Evolutionary conservation across 2,113 vertebrate species (phyloP).

Genomic region (Chamaetylas fuelleborni): DNA sequence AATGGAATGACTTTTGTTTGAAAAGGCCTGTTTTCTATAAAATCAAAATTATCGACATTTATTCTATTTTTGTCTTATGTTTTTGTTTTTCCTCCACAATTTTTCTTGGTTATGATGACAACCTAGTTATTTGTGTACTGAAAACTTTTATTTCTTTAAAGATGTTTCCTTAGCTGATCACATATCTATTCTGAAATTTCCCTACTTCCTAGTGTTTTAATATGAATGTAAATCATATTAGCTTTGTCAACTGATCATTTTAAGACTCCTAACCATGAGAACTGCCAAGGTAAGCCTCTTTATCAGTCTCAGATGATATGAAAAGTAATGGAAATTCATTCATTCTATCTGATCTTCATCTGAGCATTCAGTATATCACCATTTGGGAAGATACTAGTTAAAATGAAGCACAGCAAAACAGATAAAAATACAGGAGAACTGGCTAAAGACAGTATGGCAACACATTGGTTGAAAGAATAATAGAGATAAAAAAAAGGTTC

Average conservation of each 20-base stretch:
- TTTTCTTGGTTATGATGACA: background rate
- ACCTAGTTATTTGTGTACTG: background rate
- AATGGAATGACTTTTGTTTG: background rate
- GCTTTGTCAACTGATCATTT: background rate
- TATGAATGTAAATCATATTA: background rate
- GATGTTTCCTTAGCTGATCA: background rate
- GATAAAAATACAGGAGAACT: background rate
- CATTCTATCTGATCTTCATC: background rate
- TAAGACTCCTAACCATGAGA: background rate
- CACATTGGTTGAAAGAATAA: background rate
- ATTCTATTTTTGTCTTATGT: background rate
- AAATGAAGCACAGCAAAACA: background rate
- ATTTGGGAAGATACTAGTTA: background rate
- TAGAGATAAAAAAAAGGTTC: background rate
- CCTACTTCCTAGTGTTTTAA: background rate
- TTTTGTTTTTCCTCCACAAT: background rate
- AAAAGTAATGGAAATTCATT: background rate
- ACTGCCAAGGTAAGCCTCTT: background rate
- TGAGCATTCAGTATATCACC: background rate
- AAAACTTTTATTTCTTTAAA: background rate
- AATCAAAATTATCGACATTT: background rate
- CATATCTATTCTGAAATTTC: background rate
- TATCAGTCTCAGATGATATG: background rate
- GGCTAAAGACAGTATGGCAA: background rate
- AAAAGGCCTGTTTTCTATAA: background rate